phyloP scores from a whole-genome alignment of 2,888 invertebrate genomes.

The Phrixothrix hirtus region DNA sequence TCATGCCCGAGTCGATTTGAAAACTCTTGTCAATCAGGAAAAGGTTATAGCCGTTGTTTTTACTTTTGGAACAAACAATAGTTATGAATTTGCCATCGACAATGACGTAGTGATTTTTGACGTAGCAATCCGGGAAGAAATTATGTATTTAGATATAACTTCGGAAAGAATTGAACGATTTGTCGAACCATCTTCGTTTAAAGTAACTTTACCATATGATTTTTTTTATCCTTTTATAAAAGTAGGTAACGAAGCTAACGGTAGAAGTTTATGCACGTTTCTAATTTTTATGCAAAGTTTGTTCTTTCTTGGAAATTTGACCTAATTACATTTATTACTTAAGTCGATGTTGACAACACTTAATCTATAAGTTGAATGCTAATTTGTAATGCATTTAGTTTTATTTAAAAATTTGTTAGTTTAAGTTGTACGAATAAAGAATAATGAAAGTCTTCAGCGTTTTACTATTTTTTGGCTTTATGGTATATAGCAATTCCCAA shows the following conservation, averaged over 20 bases:
- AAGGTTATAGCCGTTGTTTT: constrained; percentile 46
- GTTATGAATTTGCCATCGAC: constrained; percentile 7
- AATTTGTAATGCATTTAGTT: constrained; percentile 3
- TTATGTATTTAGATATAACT: constrained; percentile 58
- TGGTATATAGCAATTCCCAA: constrained; percentile 3
- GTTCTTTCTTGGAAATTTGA: too few relatives aligned
- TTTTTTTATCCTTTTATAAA: constrained; percentile 66
- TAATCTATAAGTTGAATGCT: too few relatives aligned
- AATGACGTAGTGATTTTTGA: constrained; percentile 31
- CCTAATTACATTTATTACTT: too few relatives aligned
- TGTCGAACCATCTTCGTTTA: constrained; percentile 61
- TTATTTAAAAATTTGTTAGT: too few relatives aligned
- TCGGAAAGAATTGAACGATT: constrained; percentile 54
- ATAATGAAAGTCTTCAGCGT: too few relatives aligned
- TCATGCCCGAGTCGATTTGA: constrained; percentile 54
- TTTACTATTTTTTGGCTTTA: too few relatives aligned
- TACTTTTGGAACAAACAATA: constrained; percentile 2
- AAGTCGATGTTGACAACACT: too few relatives aligned
- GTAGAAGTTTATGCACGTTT: too few relatives aligned
- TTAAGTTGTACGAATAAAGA: too few relatives aligned
- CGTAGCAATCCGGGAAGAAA: constrained; percentile 39
- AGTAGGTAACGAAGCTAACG: constrained; percentile 37
- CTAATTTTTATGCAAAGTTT: too few relatives aligned
- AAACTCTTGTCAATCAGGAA: constrained; percentile 46
- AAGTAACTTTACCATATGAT: constrained; percentile 63